Percentiles rank a stretch among this genome's conserved stretches.
Evolutionary conservation across 2,797 vertebrate species (phyloP).

Genomic region (Staurois parvus): DNA sequence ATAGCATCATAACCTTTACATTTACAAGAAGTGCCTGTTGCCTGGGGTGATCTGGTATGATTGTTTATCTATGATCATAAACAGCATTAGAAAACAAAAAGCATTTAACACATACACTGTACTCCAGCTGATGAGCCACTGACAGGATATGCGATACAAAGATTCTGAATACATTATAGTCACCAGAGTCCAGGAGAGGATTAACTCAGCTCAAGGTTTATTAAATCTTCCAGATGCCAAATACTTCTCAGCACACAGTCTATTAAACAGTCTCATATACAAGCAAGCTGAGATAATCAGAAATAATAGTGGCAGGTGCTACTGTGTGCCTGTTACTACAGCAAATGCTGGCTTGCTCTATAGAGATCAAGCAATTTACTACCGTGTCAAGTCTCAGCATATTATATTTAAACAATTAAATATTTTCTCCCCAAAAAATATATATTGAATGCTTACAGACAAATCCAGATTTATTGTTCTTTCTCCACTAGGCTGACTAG

Average conservation of each 20-base stretch:
- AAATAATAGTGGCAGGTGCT: constrained; percentile 46
- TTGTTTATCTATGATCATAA: constrained; percentile 33
- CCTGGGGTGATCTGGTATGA: constrained; percentile 23
- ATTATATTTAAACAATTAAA: background rate
- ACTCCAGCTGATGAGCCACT: background rate
- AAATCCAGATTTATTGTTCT: background rate
- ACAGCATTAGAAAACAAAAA: background rate
- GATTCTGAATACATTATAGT: constrained; percentile 38
- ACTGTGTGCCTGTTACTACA: constrained; percentile 18
- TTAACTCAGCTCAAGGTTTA: constrained; percentile 48
- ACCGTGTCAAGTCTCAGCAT: background rate
- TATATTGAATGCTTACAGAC: background rate
- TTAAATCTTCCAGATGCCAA: constrained; percentile 55
- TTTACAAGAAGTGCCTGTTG: constrained; percentile 12
- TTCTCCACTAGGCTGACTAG: background rate
- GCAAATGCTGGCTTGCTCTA: background rate
- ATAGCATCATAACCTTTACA: constrained; percentile 46
- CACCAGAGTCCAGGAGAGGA: constrained; percentile 36
- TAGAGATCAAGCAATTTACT: constrained; percentile 3
- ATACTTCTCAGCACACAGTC: constrained; percentile 45
- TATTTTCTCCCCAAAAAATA: background rate
- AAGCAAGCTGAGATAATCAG: constrained; percentile 50
- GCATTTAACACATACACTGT: constrained; percentile 1
- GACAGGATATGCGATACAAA: constrained; percentile 29
- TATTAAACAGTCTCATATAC: constrained; percentile 45